phyloP scores from a whole-genome alignment of 1,140 invertebrate species.

The Bathynomus jamesi region DNA sequence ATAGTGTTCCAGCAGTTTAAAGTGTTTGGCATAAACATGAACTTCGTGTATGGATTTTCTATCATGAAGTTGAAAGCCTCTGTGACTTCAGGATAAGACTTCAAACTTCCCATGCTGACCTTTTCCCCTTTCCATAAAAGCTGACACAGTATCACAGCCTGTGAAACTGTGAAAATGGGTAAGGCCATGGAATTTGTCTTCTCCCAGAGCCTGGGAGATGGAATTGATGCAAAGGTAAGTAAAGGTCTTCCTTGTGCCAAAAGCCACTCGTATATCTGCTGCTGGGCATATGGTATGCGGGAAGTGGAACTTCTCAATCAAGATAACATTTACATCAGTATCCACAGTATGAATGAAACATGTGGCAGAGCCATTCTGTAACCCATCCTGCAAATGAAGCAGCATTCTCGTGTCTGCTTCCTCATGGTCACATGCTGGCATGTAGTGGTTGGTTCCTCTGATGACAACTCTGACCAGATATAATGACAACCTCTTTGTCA shows the following conservation, averaged over 20 bases:
- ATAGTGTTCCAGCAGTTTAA: too few species aligned
- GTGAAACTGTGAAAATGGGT: constrained; percentile 10
- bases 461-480: too few species aligned
- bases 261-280: neutral
- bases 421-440: too few species aligned
- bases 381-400: too few species aligned
- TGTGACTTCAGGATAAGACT: neutral
- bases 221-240: neutral
- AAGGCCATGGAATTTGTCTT: neutral
- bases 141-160: constrained; percentile 4
- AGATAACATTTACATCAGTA: constrained; percentile 8
- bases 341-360: too few species aligned
- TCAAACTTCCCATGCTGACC: too few species aligned
- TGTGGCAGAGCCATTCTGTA: too few species aligned
- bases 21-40: neutral
- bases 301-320: constrained; percentile 2
- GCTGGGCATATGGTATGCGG: neutral
- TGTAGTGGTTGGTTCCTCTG: too few species aligned
- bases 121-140: neutral
- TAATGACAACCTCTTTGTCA: too few species aligned
- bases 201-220: neutral
- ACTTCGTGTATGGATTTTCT: neutral
- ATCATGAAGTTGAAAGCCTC: constrained; percentile 1
- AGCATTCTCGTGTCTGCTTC: too few species aligned
- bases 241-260: neutral